These are phyloP conservation scores for Sebastes trivittatus DNA, from an alignment of 2,797 vertebrate genomes.

Conservation along the genomic window DNA sequence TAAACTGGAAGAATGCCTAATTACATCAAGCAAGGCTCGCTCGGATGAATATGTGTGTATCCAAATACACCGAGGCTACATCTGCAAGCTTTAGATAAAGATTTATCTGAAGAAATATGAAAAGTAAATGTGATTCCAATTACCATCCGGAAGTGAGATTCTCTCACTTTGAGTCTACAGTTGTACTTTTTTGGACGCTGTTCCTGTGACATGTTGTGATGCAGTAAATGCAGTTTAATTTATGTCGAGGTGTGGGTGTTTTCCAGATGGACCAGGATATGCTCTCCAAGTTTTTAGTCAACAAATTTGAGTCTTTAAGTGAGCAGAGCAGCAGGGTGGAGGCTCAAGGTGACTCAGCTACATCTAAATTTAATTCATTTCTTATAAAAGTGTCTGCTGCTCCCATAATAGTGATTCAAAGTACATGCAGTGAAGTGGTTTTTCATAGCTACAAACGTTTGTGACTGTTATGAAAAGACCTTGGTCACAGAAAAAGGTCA, in stretches of 20 bases:
- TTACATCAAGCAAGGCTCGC: conserved; percentile 61
- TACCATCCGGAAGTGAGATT: conserved; percentile 27
- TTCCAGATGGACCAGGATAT: conserved; percentile 13
- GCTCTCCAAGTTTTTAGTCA: conserved; percentile 3
- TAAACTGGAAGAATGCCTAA: conserved; percentile 73
- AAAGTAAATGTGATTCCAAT: conserved; percentile 48
- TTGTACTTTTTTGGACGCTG: conserved; percentile 16
- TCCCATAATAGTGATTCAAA: neutral
- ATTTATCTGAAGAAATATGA: conserved; percentile 57
- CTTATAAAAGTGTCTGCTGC: neutral
- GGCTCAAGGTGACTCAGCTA: conserved; percentile 15
- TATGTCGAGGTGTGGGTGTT: neutral
- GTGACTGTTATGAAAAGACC: neutral
- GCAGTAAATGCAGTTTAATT: neutral
- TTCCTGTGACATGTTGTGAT: neutral
- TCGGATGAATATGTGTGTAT: conserved; percentile 44
- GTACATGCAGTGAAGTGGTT: neutral
- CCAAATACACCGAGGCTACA: conserved; percentile 60
- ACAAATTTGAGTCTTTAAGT: neutral
- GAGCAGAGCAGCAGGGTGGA: conserved; percentile 3
- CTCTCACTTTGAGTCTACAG: neutral
- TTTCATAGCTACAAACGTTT: neutral
- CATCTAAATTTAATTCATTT: conserved; percentile 10
- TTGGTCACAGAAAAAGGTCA: neutral
- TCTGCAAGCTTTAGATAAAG: conserved; percentile 71